Percentiles rank a stretch among this genome's conserved stretches.
These are phyloP conservation scores for Beroe ovata DNA, from an alignment of 37 sponge, comb jelly and placozoan species.

Conservation along the genomic window DNA sequence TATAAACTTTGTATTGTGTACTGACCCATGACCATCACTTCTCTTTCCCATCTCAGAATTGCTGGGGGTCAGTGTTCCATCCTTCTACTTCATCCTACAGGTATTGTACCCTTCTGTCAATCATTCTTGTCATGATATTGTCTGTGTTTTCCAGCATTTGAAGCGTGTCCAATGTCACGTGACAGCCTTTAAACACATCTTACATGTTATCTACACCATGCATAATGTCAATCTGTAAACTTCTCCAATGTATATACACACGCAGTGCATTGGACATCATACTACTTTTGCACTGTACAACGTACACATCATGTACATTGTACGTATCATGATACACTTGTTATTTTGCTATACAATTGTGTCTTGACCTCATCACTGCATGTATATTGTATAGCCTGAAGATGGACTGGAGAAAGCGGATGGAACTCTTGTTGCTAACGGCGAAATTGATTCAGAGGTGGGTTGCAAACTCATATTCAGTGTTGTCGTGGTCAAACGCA, in stretches of 20 bases:
- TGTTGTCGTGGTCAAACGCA: too few relatives aligned
- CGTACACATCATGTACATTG: not conserved
- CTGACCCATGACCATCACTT: not conserved
- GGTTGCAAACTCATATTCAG: too few relatives aligned
- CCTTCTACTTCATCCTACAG: constrained; percentile 79
- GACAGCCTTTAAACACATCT: too few relatives aligned
- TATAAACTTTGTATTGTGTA: too few relatives aligned
- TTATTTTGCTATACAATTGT: too few relatives aligned
- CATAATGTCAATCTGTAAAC: too few relatives aligned
- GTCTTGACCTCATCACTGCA: too few relatives aligned
- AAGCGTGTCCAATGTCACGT: not conserved
- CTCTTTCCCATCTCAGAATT: constrained; percentile 67
- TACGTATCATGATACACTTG: too few relatives aligned
- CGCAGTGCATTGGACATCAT: too few relatives aligned
- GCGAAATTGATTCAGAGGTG: not conserved
- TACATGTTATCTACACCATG: not conserved
- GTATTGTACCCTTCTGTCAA: constrained; percentile 66
- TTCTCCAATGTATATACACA: too few relatives aligned
- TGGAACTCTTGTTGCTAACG: not conserved
- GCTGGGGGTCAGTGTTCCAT: constrained; percentile 75
- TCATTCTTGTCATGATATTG: not conserved
- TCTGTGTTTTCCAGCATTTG: not conserved
- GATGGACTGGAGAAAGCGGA: constrained; percentile 35
- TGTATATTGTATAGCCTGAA: constrained; percentile 53
- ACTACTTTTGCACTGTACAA: too few relatives aligned